Conservation (phyloP, 2,113 vertebrate species). For the Rhea americana region DNA sequence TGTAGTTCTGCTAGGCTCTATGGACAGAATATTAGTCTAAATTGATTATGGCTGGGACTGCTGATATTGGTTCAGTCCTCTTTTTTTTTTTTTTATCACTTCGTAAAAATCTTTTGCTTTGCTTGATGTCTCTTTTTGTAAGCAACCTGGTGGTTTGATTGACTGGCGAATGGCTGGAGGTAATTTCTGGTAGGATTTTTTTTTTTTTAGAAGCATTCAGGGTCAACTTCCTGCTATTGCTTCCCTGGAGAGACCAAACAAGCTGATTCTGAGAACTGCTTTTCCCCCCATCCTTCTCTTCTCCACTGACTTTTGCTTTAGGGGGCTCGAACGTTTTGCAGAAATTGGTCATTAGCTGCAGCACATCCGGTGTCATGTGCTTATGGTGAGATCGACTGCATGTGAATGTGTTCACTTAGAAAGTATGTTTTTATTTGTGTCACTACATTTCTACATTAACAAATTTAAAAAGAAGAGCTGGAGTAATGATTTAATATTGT, state of each 20-base stretch:
- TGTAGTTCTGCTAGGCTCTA: neutral
- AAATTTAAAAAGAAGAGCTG: no score
- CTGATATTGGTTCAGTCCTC: conserved; percentile 9
- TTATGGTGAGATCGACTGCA: neutral
- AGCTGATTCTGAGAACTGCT: neutral
- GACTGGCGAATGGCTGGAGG: conserved; percentile 14
- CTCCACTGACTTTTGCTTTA: neutral
- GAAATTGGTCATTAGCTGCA: neutral
- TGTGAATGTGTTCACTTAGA: neutral
- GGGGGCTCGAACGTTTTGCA: neutral
- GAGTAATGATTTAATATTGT: neutral
- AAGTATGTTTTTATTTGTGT: neutral
- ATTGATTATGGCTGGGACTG: neutral
- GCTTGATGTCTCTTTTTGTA: neutral
- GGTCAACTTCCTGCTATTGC: neutral
- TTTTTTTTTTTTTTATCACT: neutral
- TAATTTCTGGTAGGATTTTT: conserved; percentile 1
- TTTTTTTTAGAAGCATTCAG: neutral
- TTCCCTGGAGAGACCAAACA: neutral
- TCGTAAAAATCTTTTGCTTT: conserved; percentile 7
- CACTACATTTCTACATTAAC: neutral
- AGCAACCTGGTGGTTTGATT: neutral
- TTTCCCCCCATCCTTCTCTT: neutral
- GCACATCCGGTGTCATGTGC: neutral
- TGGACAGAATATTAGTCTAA: neutral